A percentile compares a stretch with the other conserved stretches of the same genome.
Evolutionary conservation across 2,888 invertebrate genomes (phyloP).

Genomic region (Hemicrepidius hirtus): DNA sequence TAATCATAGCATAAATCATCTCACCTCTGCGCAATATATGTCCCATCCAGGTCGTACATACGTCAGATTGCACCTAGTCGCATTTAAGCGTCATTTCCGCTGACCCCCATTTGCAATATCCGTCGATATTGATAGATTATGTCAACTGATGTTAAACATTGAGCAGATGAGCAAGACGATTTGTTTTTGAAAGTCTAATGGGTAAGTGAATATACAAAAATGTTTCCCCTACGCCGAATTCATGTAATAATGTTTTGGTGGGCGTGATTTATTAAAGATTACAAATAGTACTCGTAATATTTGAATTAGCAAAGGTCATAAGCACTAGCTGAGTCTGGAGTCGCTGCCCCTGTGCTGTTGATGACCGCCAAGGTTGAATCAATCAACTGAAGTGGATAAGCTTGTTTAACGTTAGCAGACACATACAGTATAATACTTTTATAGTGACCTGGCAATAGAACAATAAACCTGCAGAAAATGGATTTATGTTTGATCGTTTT

Average conservation of each 20-base stretch:
- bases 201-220: not conserved
- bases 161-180: conserved; percentile 31
- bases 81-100: conserved; percentile 41
- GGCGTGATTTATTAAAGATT: conserved; percentile 23
- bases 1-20: conserved; percentile 29
- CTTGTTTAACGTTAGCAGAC: conserved; percentile 66
- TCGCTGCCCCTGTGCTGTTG: conserved; percentile 58
- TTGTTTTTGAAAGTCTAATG: conserved; percentile 1
- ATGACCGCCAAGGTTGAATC: conserved; percentile 68
- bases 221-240: not conserved
- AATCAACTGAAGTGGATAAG: conserved; percentile 69
- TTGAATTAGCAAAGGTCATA: conserved; percentile 42
- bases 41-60: conserved; percentile 17
- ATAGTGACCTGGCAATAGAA: conserved; percentile 38
- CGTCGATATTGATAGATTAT: conserved; percentile 43
- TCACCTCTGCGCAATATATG: conserved; percentile 16
- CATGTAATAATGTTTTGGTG: conserved; percentile 11
- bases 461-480: conserved; percentile 42
- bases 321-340: conserved; percentile 45
- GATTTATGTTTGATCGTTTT: conserved; percentile 24
- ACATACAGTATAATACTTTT: conserved; percentile 46
- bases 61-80: conserved; percentile 34
- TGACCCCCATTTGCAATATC: conserved; percentile 46
- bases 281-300: conserved; percentile 19
- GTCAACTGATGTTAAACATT: conserved; percentile 31